phyloP scores from a whole-genome alignment of 1,140 invertebrate genomes.

The Ylistrum balloti region DNA sequence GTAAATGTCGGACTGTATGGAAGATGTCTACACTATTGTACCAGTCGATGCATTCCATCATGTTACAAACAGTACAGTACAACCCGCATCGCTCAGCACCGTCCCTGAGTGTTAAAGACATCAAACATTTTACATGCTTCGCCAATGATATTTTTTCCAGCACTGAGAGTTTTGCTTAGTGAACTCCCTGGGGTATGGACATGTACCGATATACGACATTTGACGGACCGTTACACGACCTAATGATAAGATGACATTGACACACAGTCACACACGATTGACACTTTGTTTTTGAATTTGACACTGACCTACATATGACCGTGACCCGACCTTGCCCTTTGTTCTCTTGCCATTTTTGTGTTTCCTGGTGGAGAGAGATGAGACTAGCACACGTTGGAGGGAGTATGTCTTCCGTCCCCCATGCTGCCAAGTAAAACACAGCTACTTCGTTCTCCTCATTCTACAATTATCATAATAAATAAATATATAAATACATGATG shows the following conservation, averaged over 20 bases:
- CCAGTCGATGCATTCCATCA: conserved; percentile 63
- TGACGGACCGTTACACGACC: too few species aligned
- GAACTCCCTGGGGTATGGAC: too few species aligned
- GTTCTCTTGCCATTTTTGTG: conserved; percentile 33
- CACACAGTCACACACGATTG: too few species aligned
- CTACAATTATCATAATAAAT: not conserved
- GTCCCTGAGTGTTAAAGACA: conserved; percentile 56
- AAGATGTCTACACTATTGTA: conserved; percentile 68
- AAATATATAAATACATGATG: too few species aligned
- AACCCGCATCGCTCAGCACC: conserved; percentile 66
- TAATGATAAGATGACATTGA: not conserved
- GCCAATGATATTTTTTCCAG: too few species aligned
- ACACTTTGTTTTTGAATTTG: not conserved
- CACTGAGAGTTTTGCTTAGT: too few species aligned
- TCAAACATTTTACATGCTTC: too few species aligned
- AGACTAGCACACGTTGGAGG: conserved; percentile 1
- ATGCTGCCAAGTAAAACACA: conserved; percentile 7
- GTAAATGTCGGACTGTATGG: conserved; percentile 66
- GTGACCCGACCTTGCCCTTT: not conserved
- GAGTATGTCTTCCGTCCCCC: not conserved
- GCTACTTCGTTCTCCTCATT: not conserved
- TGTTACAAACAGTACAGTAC: conserved; percentile 65
- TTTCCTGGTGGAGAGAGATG: not conserved
- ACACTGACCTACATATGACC: not conserved
- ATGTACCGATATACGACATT: too few species aligned